phyloP scores from a whole-genome alignment of 23 tunicate species.

The Clavelina lepadiformis region DNA sequence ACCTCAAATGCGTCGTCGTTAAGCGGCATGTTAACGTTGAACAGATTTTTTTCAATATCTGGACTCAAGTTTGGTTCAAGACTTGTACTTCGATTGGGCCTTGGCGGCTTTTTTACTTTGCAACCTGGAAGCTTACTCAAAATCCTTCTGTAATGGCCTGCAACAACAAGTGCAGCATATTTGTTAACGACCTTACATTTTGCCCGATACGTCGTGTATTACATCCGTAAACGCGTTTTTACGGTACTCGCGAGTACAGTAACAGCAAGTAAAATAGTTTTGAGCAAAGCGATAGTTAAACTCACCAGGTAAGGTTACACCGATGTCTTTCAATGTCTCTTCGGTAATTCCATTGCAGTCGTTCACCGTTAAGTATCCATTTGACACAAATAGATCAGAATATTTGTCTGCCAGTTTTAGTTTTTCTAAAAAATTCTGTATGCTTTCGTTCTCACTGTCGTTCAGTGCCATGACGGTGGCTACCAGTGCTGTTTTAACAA shows the following conservation, averaged over 20 bases:
- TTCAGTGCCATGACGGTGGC: no score
- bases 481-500: no score
- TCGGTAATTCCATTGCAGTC: slow-evolving; percentile 61
- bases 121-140: slow-evolving; percentile 69
- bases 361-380: slow-evolving; percentile 38
- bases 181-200: not conserved
- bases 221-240: no score
- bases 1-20: not conserved
- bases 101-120: slow-evolving; percentile 30
- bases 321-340: slow-evolving; percentile 48
- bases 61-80: not conserved
- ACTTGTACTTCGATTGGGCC: slow-evolving; percentile 6
- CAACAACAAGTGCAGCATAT: not conserved
- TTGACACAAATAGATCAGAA: slow-evolving; percentile 9
- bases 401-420: slow-evolving; percentile 68
- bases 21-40: not conserved
- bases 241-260: not conserved
- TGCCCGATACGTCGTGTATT: no score
- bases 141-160: slow-evolving; percentile 72
- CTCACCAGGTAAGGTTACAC: slow-evolving; percentile 55
- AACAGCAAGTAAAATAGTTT: not conserved
- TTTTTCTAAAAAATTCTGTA: slow-evolving; percentile 34
- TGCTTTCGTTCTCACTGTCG: slow-evolving; percentile 23
- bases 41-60: not conserved
- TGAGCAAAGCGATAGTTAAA: not conserved